These are phyloP conservation scores for Lepidochrysops patricia DNA, from an alignment of 2,888 invertebrate species.

Conservation along the genomic window DNA sequence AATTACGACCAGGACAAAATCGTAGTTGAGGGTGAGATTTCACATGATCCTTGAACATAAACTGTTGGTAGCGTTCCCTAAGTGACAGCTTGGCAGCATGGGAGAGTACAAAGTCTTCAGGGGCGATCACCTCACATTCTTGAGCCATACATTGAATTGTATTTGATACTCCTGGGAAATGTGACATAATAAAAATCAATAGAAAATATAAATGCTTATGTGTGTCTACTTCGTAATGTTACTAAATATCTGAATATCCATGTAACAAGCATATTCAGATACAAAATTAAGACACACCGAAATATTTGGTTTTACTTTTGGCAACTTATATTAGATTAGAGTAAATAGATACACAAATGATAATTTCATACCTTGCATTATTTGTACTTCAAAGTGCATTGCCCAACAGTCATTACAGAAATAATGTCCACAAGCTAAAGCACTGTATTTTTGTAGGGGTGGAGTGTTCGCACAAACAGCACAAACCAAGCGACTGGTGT, in stretches of 20 bases:
- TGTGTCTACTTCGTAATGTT: no score
- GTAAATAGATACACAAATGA: no score
- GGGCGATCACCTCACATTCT: constrained; percentile 94
- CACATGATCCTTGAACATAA: constrained; percentile 97
- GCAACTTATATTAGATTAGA: no score
- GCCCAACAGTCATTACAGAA: constrained; percentile 98
- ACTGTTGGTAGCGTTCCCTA: constrained; percentile 94
- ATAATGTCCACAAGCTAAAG: constrained; percentile 90
- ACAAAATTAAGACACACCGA: no score
- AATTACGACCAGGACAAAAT: constrained; percentile 97
- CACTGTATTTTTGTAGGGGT: constrained; percentile 81
- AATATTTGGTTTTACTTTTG: no score
- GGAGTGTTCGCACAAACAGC: constrained; percentile 85
- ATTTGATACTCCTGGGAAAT: constrained; percentile 76
- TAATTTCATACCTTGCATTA: constrained; percentile 81
- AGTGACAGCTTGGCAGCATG: constrained; percentile 87
- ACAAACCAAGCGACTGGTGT: constrained; percentile 70
- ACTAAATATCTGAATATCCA: no score
- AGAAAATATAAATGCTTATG: no score
- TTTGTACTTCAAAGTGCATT: constrained; percentile 96
- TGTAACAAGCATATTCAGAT: no score
- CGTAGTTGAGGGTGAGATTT: constrained; percentile 92
- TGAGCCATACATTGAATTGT: constrained; percentile 98
- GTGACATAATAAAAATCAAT: no score
- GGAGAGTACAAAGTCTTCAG: constrained; percentile 95